These are phyloP conservation scores for Drosophila sturtevanti DNA, from an alignment of 1,140 invertebrate species.

Conservation along the genomic window DNA sequence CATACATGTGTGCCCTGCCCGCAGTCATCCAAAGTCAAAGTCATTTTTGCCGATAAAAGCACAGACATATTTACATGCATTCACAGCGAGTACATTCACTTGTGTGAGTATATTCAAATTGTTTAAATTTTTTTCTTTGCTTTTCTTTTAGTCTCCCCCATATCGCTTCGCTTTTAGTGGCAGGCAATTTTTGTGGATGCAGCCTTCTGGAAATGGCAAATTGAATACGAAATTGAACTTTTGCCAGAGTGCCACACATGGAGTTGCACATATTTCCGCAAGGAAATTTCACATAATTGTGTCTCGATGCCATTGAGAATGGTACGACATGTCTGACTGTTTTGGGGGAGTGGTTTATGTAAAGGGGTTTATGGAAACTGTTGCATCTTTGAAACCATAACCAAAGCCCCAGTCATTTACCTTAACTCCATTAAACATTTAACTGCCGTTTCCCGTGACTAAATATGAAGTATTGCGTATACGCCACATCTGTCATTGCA, in stretches of 20 bases:
- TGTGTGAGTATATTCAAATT: conserved; percentile 53
- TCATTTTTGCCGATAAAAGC: conserved; percentile 63
- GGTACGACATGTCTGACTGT: conserved; percentile 1
- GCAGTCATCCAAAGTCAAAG: conserved; percentile 50
- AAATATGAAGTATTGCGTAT: conserved; percentile 32
- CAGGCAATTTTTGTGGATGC: conserved; percentile 39
- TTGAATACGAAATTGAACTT: conserved; percentile 80
- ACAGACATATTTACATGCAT: conserved; percentile 15
- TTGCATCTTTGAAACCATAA: conserved; percentile 37
- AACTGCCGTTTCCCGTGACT: conserved; percentile 11
- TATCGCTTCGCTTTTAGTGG: background rate
- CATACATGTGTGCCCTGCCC: conserved; percentile 19
- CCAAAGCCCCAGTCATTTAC: background rate
- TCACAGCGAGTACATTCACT: conserved; percentile 1
- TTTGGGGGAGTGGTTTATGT: background rate
- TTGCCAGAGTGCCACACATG: conserved; percentile 40
- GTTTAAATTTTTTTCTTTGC: conserved; percentile 47
- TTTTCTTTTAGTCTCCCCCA: conserved; percentile 14
- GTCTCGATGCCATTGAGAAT: conserved; percentile 68
- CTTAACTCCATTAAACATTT: conserved; percentile 37
- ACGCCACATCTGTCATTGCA: conserved; percentile 26
- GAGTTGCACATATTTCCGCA: conserved; percentile 52
- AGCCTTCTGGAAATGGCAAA: conserved; percentile 69
- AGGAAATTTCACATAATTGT: conserved; percentile 76
- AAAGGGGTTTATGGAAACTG: conserved; percentile 36